These are phyloP conservation scores for Eupsilia transversa DNA, from an alignment of 2,888 invertebrate species.

Conservation along the genomic window DNA sequence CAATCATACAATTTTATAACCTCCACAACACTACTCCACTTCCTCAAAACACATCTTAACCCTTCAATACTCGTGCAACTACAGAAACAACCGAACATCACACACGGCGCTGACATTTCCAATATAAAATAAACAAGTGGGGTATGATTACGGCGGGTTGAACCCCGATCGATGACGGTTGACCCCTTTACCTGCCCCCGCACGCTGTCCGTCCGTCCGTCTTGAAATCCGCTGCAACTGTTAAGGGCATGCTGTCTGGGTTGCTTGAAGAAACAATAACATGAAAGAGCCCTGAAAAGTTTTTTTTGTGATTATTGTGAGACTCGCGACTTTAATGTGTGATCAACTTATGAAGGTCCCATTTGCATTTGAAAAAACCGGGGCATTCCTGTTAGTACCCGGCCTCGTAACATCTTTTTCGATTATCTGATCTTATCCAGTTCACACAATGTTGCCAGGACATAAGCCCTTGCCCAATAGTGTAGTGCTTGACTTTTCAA, in stretches of 20 bases:
- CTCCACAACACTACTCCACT: background rate
- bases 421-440: too few species aligned
- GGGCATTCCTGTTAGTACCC: background rate
- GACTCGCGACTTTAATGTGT: background rate
- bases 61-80: conserved; percentile 6
- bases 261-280: background rate
- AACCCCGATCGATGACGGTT: conserved; percentile 86
- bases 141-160: conserved; percentile 68
- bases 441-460: background rate
- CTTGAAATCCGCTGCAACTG: conserved; percentile 83
- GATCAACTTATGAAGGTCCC: background rate
- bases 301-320: background rate
- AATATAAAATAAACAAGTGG: conserved; percentile 71
- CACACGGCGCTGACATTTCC: conserved; percentile 65
- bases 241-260: conserved; percentile 75
- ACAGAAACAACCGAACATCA: conserved; percentile 38
- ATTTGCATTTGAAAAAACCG: background rate
- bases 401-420: background rate
- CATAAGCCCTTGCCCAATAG: background rate
- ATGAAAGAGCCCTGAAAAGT: background rate
- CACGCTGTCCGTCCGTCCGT: conserved; percentile 83
- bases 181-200: conserved; percentile 89
- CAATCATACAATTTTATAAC: conserved; percentile 1
- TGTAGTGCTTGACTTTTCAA: background rate
- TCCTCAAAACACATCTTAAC: conserved; percentile 30